Conservation (phyloP, 2,888 invertebrate genomes). For the Vesta saturnalis region DNA sequence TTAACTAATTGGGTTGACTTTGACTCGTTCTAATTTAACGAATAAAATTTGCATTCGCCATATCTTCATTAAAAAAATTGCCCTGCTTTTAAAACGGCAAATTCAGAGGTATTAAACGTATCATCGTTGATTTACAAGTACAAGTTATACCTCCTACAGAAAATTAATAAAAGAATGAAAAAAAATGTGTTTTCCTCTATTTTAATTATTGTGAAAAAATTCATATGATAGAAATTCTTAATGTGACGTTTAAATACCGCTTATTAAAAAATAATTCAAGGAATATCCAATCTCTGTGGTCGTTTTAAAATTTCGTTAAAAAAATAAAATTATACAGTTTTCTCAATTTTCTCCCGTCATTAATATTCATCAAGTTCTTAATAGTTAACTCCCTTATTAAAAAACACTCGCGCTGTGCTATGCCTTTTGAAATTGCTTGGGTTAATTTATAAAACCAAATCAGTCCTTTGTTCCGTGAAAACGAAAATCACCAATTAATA, state of each 20-base stretch:
- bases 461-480: conserved; percentile 54
- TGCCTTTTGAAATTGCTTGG: conserved; percentile 43
- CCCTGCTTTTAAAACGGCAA: background rate
- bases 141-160: too few species aligned
- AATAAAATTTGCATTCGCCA: background rate
- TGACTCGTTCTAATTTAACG: conserved; percentile 9
- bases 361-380: conserved; percentile 36
- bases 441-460: conserved; percentile 55
- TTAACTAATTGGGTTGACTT: conserved; percentile 7
- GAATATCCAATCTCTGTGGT: conserved; percentile 29
- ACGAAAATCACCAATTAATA: conserved; percentile 57
- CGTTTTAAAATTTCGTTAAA: conserved; percentile 34
- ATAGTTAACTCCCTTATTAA: conserved; percentile 41
- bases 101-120: too few species aligned
- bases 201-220: background rate
- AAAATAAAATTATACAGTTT: conserved; percentile 37
- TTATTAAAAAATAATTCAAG: conserved; percentile 41
- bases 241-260: conserved; percentile 29
- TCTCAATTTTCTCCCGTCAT: conserved; percentile 33
- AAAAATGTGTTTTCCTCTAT: too few species aligned
- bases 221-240: background rate
- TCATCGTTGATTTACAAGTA: too few species aligned
- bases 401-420: conserved; percentile 43
- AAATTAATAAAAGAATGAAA: too few species aligned
- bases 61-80: background rate